Base-by-base conservation (phyloP, 2,888 invertebrate genomes). In the Drosophila testacea region DNA sequence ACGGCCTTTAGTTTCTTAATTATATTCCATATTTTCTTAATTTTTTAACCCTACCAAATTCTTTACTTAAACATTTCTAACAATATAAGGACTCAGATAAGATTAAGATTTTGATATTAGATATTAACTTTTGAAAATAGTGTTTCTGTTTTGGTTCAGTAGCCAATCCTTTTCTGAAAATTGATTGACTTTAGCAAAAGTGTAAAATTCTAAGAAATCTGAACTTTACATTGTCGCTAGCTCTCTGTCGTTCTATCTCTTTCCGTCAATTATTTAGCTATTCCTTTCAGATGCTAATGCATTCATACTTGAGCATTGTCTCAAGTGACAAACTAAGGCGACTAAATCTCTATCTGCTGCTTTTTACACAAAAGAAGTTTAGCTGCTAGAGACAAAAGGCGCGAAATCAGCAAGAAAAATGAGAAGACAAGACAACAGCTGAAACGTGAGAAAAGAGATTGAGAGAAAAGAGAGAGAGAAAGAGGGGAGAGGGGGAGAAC, bases 371-470 rank as follows among this genome's bases (percentile, higher is more conserved):
- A 54, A 46, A 30, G 46, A 46, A 46, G 46, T 55, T 64, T 41
- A 22, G 22, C 22, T 22, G 22, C 22, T 22, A 22, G 39, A 60
- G 54, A 69, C 57, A 75, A 74, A 59, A 59, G 51, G 44, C 73
- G 63, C 63, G 51, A 69, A 59, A 75, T 74, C 75, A 74, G 75
- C 69, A 67, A 39, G 38, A 47, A 39, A 73, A 67, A 73, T 50
- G 22, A 68, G 22, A 60, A 60, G 48, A 60, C 48, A 48, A 50
- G 28, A 39, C 30, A 60, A 42, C 36, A 48, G 11, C 34, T 30
- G 11, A 28, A 28, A 36, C 30, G 22, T 22, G 47, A 6, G 11
- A 30, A 22, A 7, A 42, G 13, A 44, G n/a, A 51, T 22, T 9
- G 36, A 22, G 13, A 34, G 42, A 2, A 10, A 13, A 7, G n/a